phyloP scores from a whole-genome alignment of 2,888 invertebrate genomes.

The Ceramica pisi region DNA sequence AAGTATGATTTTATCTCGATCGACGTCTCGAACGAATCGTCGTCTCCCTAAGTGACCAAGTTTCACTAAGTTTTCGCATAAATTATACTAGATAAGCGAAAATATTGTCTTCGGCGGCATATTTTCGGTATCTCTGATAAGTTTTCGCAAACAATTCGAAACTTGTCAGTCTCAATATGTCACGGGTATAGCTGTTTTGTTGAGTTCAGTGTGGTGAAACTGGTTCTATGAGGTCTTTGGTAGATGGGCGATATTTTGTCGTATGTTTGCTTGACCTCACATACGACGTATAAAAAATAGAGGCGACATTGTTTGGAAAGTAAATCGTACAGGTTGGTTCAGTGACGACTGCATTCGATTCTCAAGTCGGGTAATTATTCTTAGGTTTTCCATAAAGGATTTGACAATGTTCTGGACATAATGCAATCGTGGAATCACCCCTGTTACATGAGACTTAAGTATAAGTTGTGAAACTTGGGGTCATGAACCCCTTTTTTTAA shows the following conservation, averaged over 20 bases:
- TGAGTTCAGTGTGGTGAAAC: slow-evolving; percentile 7
- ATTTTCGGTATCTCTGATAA: slow-evolving; percentile 85
- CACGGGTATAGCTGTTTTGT: slow-evolving; percentile 62
- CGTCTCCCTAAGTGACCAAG: slow-evolving; percentile 84
- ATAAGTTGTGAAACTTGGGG: too few relatives aligned
- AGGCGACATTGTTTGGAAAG: too few relatives aligned
- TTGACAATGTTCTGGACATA: too few relatives aligned
- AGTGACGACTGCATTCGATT: too few relatives aligned
- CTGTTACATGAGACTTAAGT: too few relatives aligned
- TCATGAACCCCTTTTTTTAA: too few relatives aligned
- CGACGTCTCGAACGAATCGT: slow-evolving; percentile 84
- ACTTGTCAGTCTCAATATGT: slow-evolving; percentile 76
- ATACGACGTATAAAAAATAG: too few relatives aligned
- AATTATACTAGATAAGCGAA: slow-evolving; percentile 89
- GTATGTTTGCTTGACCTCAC: neutral
- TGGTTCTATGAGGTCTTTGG: neutral
- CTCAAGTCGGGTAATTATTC: too few relatives aligned
- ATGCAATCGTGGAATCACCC: too few relatives aligned
- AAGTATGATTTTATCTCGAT: slow-evolving; percentile 81
- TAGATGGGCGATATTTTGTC: neutral
- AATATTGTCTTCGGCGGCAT: slow-evolving; percentile 89
- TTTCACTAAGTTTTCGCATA: slow-evolving; percentile 88
- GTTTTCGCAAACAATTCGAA: slow-evolving; percentile 83
- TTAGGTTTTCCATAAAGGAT: too few relatives aligned
- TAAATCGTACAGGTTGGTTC: too few relatives aligned